Evolutionary conservation across 2,113 vertebrate species (phyloP), one percentile per base, ranked within the genome.

Genomic region (Oreochromis spilurus): DNA sequence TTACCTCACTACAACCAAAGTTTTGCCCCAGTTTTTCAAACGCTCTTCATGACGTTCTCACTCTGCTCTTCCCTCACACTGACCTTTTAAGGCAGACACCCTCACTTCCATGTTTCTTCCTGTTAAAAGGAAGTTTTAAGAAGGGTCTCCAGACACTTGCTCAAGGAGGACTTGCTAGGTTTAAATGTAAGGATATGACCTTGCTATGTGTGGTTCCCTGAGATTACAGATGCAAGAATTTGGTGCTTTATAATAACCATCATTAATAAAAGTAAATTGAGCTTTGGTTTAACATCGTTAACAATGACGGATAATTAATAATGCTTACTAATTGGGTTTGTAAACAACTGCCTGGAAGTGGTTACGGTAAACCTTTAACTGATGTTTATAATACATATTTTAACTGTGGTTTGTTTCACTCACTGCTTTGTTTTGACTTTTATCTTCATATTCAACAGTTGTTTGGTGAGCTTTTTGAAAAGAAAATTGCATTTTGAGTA

Each of bases 21-120:
- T 31, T 45, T 19, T 10, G 57, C 19, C 78, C 54, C 3, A 40
- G 79, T 89, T 81, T 77, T 80, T 50, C 60, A 57, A 84, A 7
- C 45, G 82, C 85, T 50, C 65, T 36, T 36, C 31, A 0, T 19
- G 26, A 50, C 79, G 86, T 55, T 12, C 11, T 9, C 7, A 11
- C 17, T 75, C 40, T 0, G 43, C 43, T 48, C 40, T 75, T 26
- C 14, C 21, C 40, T 75, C 14, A 17, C 67, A 2, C 40, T 45
- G 40, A 6, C 40, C 43, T 19, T 45, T 75, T 48, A 29, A 50
- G 24, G 9, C 43, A 50, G 43, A 75, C 0, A 1, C 16, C 40
- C 70, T 50, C 16, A 16, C 26, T 50, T n/a, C 16, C 16, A 31
- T 31, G 16, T 77, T 19, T 77, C 70, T 77, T 77, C 16, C 16